A percentile compares a stretch with the other conserved stretches of the same genome.
Conservation (phyloP, 1,140 invertebrate species). For the Lepidurus apus region DNA sequence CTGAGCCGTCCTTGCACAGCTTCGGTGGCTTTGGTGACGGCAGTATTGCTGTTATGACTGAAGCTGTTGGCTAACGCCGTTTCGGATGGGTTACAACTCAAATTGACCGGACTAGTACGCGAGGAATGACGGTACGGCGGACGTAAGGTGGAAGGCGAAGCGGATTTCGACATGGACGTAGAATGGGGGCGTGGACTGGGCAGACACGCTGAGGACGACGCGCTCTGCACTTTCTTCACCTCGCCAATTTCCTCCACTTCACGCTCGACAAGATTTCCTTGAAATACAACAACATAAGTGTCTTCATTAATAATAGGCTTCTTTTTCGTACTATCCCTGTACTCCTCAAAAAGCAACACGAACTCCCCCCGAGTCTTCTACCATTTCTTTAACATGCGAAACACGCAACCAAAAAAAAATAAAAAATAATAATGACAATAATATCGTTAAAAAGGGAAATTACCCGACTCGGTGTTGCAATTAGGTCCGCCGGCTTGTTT, state of each 20-base stretch:
- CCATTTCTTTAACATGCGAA: neutral
- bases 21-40: slow-evolving; percentile 13
- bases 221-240: neutral
- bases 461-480: neutral
- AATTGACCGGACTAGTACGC: slow-evolving; percentile 42
- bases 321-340: neutral
- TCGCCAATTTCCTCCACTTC: slow-evolving; percentile 9
- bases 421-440: too few species aligned
- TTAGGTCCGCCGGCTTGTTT: slow-evolving; percentile 61
- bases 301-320: neutral
- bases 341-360: too few species aligned
- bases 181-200: slow-evolving; percentile 4
- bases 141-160: neutral
- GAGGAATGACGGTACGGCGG: slow-evolving; percentile 36
- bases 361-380: neutral
- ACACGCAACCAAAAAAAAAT: neutral
- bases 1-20: slow-evolving; percentile 6
- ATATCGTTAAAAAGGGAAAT: neutral
- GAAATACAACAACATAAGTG: neutral
- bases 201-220: neutral
- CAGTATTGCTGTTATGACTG: neutral
- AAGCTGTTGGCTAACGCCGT: slow-evolving; percentile 36
- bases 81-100: slow-evolving; percentile 40
- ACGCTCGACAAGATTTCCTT: slow-evolving; percentile 8
- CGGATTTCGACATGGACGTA: neutral